These are phyloP conservation scores for Mesembrinibis cayennensis DNA, from an alignment of 2,113 vertebrate genomes.

Conservation along the genomic window DNA sequence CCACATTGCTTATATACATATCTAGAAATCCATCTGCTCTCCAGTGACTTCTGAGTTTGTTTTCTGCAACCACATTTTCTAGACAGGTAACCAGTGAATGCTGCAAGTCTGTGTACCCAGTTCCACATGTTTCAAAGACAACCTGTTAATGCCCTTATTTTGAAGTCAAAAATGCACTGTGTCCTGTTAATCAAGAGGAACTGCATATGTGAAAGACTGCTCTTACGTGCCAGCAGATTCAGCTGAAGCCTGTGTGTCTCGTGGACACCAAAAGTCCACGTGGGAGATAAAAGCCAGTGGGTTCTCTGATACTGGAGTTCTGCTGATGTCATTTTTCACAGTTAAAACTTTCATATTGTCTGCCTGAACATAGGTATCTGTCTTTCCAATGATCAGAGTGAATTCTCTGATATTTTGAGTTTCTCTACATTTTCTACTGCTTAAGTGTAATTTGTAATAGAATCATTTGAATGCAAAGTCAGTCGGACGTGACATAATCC, in stretches of 20 bases:
- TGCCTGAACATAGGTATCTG: neutral
- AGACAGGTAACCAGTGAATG: neutral
- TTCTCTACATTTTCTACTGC: neutral
- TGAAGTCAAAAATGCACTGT: neutral
- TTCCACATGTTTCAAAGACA: neutral
- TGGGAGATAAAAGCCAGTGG: accelerated
- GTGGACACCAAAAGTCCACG: neutral
- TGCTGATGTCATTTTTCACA: neutral
- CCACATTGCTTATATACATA: neutral
- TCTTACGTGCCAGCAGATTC: neutral
- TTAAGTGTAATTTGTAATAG: neutral
- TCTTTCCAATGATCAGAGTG: neutral
- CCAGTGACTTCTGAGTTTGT: neutral
- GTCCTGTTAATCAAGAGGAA: neutral
- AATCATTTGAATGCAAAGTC: conserved; percentile 49
- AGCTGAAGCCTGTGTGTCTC: neutral
- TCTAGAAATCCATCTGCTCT: neutral
- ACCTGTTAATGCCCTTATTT: neutral
- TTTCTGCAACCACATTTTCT: neutral
- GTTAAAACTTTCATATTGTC: neutral
- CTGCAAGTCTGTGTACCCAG: neutral
- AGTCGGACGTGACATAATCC: neutral
- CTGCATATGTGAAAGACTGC: neutral
- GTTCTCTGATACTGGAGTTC: neutral
- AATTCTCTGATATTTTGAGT: neutral